phyloP scores from a whole-genome alignment of 2,113 vertebrate genomes.

The Corydoras maculifer region DNA sequence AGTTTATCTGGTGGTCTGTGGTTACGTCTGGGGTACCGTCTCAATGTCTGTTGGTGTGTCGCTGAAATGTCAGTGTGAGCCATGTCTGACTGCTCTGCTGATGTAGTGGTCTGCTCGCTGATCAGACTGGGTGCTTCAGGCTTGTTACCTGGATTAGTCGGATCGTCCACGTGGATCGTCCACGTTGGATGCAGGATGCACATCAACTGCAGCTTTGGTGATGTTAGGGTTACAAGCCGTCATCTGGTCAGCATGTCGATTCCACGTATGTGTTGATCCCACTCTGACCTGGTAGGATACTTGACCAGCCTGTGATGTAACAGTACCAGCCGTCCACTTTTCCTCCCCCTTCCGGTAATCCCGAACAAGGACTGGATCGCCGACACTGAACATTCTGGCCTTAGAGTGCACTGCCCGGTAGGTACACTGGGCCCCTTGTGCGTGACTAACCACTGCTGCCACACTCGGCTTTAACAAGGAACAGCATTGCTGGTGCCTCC shows the following conservation, averaged over 20 bases:
- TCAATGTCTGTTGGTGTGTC: background rate
- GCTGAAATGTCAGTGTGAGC: background rate
- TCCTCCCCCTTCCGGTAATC: conserved; percentile 17
- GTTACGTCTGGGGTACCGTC: conserved; percentile 1
- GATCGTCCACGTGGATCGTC: too few relatives aligned
- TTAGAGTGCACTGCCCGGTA: background rate
- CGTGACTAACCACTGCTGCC: background rate
- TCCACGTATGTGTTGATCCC: too few relatives aligned
- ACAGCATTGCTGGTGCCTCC: conserved; percentile 18
- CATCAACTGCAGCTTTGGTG: too few relatives aligned
- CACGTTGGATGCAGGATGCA: too few relatives aligned
- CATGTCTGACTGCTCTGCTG: conserved; percentile 13
- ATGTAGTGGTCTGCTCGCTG: too few relatives aligned
- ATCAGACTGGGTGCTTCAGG: too few relatives aligned
- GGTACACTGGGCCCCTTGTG: conserved; percentile 6
- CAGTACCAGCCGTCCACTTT: too few relatives aligned
- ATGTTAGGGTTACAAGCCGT: too few relatives aligned
- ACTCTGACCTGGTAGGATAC: too few relatives aligned
- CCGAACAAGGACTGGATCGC: conserved; percentile 21
- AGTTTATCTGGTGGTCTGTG: conserved; percentile 8
- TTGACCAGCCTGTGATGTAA: too few relatives aligned
- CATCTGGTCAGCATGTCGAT: too few relatives aligned
- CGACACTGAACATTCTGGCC: background rate
- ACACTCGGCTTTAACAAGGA: conserved; percentile 25
- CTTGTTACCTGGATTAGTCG: too few relatives aligned